phyloP scores from a whole-genome alignment of 2,113 vertebrate genomes.

The Setophaga petechia region DNA sequence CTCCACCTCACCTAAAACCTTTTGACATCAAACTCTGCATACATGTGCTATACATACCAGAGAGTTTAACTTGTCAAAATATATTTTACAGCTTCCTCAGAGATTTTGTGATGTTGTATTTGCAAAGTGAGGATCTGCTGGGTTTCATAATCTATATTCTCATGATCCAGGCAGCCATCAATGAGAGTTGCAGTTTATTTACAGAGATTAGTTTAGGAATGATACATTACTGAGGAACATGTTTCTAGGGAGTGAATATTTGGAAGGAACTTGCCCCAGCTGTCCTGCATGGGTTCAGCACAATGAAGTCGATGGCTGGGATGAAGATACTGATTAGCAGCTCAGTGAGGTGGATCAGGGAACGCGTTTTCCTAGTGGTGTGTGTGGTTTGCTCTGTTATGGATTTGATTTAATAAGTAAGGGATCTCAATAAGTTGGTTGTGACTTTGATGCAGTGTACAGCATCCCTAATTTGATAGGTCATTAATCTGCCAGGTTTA shows the following conservation, averaged over 20 bases:
- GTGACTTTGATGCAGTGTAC: conserved; percentile 43
- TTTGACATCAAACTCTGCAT: background rate
- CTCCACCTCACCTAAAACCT: background rate
- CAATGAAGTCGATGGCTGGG: background rate
- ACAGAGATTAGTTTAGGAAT: background rate
- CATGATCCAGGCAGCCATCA: background rate
- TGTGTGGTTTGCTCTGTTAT: background rate
- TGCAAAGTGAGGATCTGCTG: background rate
- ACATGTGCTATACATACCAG: background rate
- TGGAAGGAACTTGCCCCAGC: background rate
- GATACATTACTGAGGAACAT: background rate
- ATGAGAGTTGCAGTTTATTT: background rate
- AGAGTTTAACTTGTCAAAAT: background rate
- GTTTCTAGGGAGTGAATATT: background rate
- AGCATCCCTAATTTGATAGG: conserved; percentile 4
- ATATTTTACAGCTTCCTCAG: background rate
- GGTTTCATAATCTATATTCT: background rate
- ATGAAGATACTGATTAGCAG: background rate
- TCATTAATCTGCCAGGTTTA: conserved; percentile 41
- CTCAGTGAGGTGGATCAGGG: background rate
- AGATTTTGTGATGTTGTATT: background rate
- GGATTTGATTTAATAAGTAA: background rate
- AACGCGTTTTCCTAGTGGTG: background rate
- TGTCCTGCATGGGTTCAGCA: background rate
- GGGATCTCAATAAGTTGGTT: background rate